Evolutionary conservation across 2,888 invertebrate species (phyloP), one percentile per base, ranked within the genome.

Genomic region (Plemyria rubiginata): DNA sequence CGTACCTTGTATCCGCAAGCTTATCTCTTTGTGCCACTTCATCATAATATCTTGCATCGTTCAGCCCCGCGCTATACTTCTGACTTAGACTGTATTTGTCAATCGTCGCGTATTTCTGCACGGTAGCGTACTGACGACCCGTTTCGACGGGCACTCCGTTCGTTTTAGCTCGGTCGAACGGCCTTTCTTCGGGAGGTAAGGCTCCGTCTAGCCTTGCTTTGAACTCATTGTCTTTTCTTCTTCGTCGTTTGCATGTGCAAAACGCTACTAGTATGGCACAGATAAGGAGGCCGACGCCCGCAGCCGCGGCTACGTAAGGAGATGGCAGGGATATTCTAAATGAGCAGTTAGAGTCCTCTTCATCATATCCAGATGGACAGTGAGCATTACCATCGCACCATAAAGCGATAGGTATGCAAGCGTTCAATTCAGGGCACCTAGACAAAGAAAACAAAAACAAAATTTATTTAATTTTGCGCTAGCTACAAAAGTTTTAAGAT

Each of bases 311-410:
- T n/a, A 95, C 92, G 78, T 95, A 95, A 9, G 95, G 93, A 46
- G 95, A 90, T 4, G 96, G 95, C 52, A 96, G 88, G 13, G 95
- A 94, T 74, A 95, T 94, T 62, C 94, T 94, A 70, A 95, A 95
- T 28, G 96, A 95, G 81, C 96, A 96, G 77, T 96, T 96, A 0
- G 94, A 93, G 75, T 96, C 96, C 70, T 96, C 95, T 87, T 97
- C 96, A 80, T 97, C 97, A 83, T 94, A 96, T 1, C 97, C 96
- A 4, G 96, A 96, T 12, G 96, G 97, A 79, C 97, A 97, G 78
- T 97, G 96, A 1, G 94, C 90, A 46, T 95, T 94, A 0, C 96
- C 96, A 80, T 97, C 97, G 83, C 97, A 97, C 96, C 97, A 96
- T 4, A 97, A 82, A 1, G 95, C 94, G 0, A 96, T 94, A 67